Percentiles rank a stretch among this genome's conserved stretches.
phyloP scores from a whole-genome alignment of 2,113 vertebrate species.

The Narcine bancroftii region DNA sequence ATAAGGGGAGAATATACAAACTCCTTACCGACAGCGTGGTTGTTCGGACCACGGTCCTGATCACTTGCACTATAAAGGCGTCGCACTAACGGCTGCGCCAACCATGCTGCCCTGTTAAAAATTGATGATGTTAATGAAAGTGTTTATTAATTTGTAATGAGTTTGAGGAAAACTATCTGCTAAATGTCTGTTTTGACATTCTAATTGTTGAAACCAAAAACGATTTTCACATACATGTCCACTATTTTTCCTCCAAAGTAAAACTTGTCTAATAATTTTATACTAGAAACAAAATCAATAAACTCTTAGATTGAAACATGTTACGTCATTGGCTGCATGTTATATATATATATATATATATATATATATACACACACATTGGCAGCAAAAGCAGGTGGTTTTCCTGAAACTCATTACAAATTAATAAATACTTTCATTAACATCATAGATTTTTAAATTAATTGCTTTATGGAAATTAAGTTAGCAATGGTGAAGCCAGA shows the following conservation, averaged over 20 bases:
- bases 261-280: background rate
- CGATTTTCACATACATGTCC: background rate
- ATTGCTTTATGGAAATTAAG: slow-evolving; percentile 16
- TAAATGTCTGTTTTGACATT: too few species aligned
- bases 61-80: too few species aligned
- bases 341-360: too few species aligned
- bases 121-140: too few species aligned
- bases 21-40: too few species aligned
- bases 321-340: background rate
- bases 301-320: slow-evolving; percentile 14
- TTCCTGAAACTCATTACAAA: slow-evolving; percentile 12
- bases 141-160: too few species aligned
- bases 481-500: background rate
- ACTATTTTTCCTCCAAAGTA: background rate
- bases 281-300: slow-evolving; percentile 1
- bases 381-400: background rate
- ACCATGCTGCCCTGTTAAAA: too few species aligned
- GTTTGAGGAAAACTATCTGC: too few species aligned
- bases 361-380: background rate
- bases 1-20: too few species aligned
- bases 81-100: too few species aligned
- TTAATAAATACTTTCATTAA: slow-evolving; percentile 24
- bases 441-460: slow-evolving; percentile 19
- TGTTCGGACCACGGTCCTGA: too few species aligned
- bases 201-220: background rate